phyloP scores from a whole-genome alignment of 2,797 vertebrate species.

The Poeciliopsis paucimaculata region DNA sequence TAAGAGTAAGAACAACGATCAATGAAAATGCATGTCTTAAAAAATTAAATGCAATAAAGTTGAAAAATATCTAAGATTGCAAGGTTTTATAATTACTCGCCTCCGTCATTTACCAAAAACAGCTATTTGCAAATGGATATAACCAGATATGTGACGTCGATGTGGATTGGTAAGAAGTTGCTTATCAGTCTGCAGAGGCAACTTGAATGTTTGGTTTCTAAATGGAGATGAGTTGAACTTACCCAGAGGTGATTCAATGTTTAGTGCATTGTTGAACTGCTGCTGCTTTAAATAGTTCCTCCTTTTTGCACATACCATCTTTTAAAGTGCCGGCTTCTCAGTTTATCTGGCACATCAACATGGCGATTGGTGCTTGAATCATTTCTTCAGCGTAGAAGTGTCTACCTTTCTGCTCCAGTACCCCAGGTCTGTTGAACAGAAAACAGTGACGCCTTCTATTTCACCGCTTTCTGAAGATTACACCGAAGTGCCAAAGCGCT shows the following conservation, averaged over 20 bases:
- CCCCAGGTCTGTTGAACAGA: conserved; percentile 5
- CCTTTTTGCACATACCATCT: background rate
- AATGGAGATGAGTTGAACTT: background rate
- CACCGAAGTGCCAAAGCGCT: background rate
- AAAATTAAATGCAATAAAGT: background rate
- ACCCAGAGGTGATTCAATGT: background rate
- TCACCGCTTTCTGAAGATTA: conserved; percentile 10
- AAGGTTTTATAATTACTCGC: background rate
- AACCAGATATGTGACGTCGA: background rate
- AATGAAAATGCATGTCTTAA: background rate
- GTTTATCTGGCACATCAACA: background rate
- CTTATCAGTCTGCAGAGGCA: background rate
- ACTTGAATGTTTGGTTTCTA: background rate
- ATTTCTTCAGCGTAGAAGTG: background rate
- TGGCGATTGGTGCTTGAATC: background rate
- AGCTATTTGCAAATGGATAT: too few relatives aligned
- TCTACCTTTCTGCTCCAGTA: conserved; percentile 7
- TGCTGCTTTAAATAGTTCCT: background rate
- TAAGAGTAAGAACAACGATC: background rate
- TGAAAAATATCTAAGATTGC: background rate
- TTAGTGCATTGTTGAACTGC: background rate
- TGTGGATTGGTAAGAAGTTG: background rate
- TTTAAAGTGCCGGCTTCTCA: too few relatives aligned
- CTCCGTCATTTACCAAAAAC: too few relatives aligned
- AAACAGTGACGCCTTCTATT: conserved; percentile 11